Conservation (phyloP, 2,113 vertebrate genomes). For the Camelus dromedarius region DNA sequence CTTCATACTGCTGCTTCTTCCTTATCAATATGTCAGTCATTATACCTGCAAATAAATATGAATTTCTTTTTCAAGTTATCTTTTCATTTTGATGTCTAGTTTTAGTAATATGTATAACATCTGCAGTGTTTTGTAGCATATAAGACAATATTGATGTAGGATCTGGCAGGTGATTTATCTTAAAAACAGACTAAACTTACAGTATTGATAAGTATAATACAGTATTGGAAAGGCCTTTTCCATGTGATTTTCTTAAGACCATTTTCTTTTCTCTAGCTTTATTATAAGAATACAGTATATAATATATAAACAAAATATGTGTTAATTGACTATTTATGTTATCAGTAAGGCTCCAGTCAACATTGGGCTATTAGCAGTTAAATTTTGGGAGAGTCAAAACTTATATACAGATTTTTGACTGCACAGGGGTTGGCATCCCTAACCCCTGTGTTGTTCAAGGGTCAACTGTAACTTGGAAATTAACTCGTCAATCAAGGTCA, state of each 20-base stretch:
- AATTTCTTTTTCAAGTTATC: neutral
- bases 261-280: neutral
- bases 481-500: neutral
- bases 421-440: neutral
- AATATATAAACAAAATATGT: neutral
- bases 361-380: neutral
- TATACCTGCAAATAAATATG: neutral
- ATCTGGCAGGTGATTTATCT: neutral
- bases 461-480: neutral
- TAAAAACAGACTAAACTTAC: neutral
- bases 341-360: neutral
- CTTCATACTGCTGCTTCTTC: neutral
- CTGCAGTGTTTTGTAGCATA: neutral
- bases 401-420: neutral
- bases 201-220: neutral
- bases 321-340: neutral
- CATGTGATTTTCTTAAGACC: neutral
- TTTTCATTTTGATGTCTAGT: neutral
- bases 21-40: neutral
- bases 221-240: neutral
- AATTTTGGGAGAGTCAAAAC: neutral
- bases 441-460: neutral
- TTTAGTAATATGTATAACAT: neutral
- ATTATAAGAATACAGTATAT: neutral
- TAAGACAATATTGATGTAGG: neutral